Base-by-base conservation (phyloP, 2,113 vertebrate species). In the Clupea harengus region DNA sequence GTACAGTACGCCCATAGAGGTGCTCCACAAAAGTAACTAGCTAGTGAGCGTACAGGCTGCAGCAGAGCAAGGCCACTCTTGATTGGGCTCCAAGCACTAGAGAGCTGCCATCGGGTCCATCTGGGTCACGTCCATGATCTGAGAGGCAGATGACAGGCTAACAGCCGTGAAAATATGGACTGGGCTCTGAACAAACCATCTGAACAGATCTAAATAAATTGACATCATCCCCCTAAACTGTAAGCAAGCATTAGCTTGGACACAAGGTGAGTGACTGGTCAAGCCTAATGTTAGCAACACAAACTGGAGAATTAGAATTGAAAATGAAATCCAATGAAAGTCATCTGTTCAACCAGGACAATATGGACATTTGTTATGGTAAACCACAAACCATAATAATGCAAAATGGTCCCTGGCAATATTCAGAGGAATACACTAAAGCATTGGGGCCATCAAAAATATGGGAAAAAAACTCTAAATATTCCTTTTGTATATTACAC, bases 1-100 rank as follows among this genome's bases (percentile, higher is more conserved):
- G 72, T 17, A 11, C 82, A 11, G 10, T 78, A 6, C 18, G 54
- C 72, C 72, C 72, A 39, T 39, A 78, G 72, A 78, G 28, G 72
- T 78, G 72, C 72, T 78, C 72, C 72, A 78, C 32, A 78, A 78
- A 78, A 78, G 72, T 17, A 78, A 39, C 72, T 78, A 78, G 72
- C 28, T 78, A 1, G 4, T 78, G 28, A 17, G 72, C 72, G 39
- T 39, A 39, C 6, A 32, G 72, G 72, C 72, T 6, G 4, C 15
- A 78, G 72, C 72, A 78, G 13, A 5, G 10, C 1, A 39, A 39
- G 72, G 72, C 72, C 72, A 32, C 72, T 78, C 72, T 78, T 78
- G 72, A 78, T 78, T 17, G 15, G 72, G 72, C 72, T 78, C 72
- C 72, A 78, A 78, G 10, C 72, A 39, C 72, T 39, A 39, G 28